Percentiles rank a stretch among this genome's conserved stretches.
Evolutionary conservation across 2,797 vertebrate genomes (phyloP).

Genomic region (Decapterus maruadsi): DNA sequence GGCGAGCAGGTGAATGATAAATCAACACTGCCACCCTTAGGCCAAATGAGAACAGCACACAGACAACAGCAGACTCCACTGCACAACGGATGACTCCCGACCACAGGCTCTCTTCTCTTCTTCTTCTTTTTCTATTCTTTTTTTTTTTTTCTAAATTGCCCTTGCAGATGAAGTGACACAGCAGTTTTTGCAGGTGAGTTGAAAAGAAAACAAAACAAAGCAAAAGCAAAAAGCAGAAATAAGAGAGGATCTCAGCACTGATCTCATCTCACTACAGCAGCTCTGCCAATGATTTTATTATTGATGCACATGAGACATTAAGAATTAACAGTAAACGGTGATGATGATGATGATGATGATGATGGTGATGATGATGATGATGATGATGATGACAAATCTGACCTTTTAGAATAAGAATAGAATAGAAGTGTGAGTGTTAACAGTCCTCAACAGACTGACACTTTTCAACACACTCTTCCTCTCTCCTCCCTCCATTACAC

Average conservation of each 20-base stretch:
- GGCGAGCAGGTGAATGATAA: slow-evolving; percentile 46
- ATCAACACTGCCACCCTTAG: slow-evolving; percentile 83
- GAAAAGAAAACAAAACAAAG: background rate
- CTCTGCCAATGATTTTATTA: background rate
- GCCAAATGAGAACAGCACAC: slow-evolving; percentile 65
- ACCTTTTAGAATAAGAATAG: too few species aligned
- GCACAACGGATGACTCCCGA: background rate
- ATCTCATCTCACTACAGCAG: background rate
- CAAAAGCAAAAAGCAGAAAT: background rate
- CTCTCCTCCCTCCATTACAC: slow-evolving; percentile 32
- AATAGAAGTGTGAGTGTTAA: slow-evolving; percentile 26
- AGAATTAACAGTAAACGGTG: too few species aligned
- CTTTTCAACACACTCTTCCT: slow-evolving; percentile 47
- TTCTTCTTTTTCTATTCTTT: too few species aligned
- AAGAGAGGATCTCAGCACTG: slow-evolving; percentile 6
- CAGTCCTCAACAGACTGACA: slow-evolving; percentile 53
- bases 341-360: too few species aligned
- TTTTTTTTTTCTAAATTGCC: background rate
- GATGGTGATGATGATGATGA: too few species aligned
- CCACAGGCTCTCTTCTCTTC: background rate
- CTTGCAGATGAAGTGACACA: background rate
- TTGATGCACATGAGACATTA: too few species aligned
- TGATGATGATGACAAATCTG: too few species aligned
- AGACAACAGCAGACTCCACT: background rate
- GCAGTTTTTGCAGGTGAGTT: slow-evolving; percentile 13